Conservation (phyloP, 1,140 invertebrate genomes). For the Caenorhabditis briggsae region DNA sequence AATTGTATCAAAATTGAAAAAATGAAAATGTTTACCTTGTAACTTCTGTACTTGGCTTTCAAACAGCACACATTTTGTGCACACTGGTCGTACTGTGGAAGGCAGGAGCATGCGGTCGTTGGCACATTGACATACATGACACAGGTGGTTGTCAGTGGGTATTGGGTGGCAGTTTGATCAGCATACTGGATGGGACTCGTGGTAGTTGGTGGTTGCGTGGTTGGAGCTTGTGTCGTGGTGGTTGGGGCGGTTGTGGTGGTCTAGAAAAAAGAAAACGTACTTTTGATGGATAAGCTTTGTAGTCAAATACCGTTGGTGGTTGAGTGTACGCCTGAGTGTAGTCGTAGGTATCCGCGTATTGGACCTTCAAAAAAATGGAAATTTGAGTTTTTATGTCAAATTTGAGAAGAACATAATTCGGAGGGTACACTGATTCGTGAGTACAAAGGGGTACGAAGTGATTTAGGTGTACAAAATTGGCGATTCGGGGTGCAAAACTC, state of each 20-base stretch:
- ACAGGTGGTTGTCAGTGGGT: conserved; percentile 64
- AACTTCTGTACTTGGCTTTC: conserved; percentile 60
- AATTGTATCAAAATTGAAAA: neutral
- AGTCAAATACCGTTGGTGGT: conserved; percentile 7
- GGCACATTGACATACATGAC: conserved; percentile 62
- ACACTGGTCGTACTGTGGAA: conserved; percentile 65
- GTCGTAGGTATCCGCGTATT: conserved; percentile 48
- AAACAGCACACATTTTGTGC: conserved; percentile 65
- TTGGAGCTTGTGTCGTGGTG: conserved; percentile 37
- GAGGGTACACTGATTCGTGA: too few species aligned
- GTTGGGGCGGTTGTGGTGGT: neutral
- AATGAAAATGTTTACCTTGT: conserved; percentile 33
- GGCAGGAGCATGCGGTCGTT: conserved; percentile 59
- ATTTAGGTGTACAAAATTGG: too few species aligned
- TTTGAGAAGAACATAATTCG: neutral
- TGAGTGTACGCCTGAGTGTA: conserved; percentile 15
- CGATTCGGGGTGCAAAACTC: too few species aligned
- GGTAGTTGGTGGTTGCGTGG: conserved; percentile 53
- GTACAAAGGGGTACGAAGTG: too few species aligned
- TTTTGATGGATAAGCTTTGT: conserved; percentile 1
- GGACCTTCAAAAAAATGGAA: neutral
- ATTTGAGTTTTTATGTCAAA: neutral
- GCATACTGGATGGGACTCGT: conserved; percentile 16
- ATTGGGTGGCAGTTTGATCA: conserved; percentile 42
- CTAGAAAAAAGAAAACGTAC: conserved; percentile 4